Evolutionary conservation across 2,113 vertebrate genomes (phyloP), one percentile per base, ranked within the genome.

Genomic region (Gyps fulvus): DNA sequence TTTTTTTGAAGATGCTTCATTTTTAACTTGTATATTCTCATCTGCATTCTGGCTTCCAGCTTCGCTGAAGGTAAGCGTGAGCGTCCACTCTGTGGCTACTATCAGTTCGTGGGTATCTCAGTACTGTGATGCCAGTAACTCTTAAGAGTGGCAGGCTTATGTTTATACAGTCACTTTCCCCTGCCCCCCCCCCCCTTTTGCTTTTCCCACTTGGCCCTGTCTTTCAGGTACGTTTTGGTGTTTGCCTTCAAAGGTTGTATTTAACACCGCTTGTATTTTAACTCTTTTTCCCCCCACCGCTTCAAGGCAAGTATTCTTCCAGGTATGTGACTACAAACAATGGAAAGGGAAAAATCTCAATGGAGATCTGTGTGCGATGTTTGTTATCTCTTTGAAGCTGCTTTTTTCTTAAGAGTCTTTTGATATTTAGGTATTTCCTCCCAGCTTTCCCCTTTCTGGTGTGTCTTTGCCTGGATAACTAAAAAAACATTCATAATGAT

Each of bases 281-380:
- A 55, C 1, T 19, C 70, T 92, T 65, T 65, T 21, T 9, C 58
- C 57, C 31, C 9, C 25, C 31, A 71, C 77, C 73, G 73, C 94
- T 94, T 96, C 89, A 96, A 93, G 91, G 93, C 84, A 94, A 80
- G 71, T 93, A 58, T 91, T 94, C 78, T 88, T 87, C 93, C 87
- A 96, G 91, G 87, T 97, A 90, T 97, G 91, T 90, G 93, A 93
- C 55, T 58, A 55, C 89, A 91, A 83, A 83, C 93, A 93, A 87
- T 88, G 85, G 77, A 86, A 9, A 77, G n/a, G 89, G 59, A 59
- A 91, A 62, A 83, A 90, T 95, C 81, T 94, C 67, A 86, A 9
- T 89, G 74, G 93, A 83, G 85, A 93, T 95, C 78, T 90, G 78
- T 52, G 61, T 2, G 1, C 19, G 45, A 85, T 88, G 63, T 40